Evolutionary conservation across 2,797 vertebrate genomes (phyloP), one percentile per base, ranked within the genome.

Genomic region (Sus cebifrons): DNA sequence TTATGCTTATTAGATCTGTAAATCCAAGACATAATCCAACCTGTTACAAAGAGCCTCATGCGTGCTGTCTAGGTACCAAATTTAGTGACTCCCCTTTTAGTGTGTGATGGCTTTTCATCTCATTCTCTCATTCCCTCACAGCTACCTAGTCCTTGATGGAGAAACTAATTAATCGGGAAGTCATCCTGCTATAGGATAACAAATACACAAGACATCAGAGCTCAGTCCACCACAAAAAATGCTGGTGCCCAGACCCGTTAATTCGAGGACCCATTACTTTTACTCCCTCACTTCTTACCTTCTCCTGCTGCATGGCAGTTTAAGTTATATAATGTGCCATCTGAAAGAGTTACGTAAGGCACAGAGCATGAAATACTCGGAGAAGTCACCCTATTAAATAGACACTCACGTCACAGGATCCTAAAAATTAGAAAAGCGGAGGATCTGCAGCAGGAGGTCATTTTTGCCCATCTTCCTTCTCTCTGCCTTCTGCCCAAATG

Each of bases 1-100:
- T 93, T 87, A 96, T 64, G 75, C 75, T 97, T 97, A 96, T 96
- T 96, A 83, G 94, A 96, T 88, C 85, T 81, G 65, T 96, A 97
- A 96, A 96, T 96, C 97, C 91, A 14, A 75, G 70, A 67, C 27
- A 96, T 90, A 94, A 95, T 96, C 54, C 64, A 49, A 93, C 73
- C 86, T 97, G 54, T 88, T 88, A 94, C 40, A 91, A 94, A 91
- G 49, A 94, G 56, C 65, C 60, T 89, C 18, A 17, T 60, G 68
- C 67, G 18, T 75, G 29, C 56, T 82, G 2, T 87, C 25, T 84
- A 52, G 36, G 56, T 65, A 92, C 60, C 60, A 87, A 94, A 90
- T 79, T 60, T 79, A 88, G 73, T 82, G 81, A 73, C 36, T 79
- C 54, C 87, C 25, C 56, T 90, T 94, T 90, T 27, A 86, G 74